A percentile compares a stretch with the other conserved stretches of the same genome.
These are phyloP conservation scores for Cynopterus brachyotis DNA, from an alignment of 2,113 vertebrate genomes.

Conservation along the genomic window DNA sequence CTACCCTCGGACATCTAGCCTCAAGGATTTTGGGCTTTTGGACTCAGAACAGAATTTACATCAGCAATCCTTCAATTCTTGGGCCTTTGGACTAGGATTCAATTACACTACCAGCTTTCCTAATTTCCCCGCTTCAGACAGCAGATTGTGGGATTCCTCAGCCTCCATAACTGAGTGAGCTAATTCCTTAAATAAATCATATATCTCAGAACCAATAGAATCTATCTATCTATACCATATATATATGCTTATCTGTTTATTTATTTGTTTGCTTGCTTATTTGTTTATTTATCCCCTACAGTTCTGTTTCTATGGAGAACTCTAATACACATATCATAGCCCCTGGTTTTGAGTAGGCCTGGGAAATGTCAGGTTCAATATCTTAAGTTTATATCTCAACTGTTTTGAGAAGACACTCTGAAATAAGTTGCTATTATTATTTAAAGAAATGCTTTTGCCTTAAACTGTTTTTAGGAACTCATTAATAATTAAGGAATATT, in stretches of 20 bases:
- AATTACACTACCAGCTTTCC: neutral
- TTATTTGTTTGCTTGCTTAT: no score
- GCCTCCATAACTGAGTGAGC: neutral
- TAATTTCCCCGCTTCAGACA: neutral
- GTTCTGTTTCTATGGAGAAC: neutral
- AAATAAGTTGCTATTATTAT: neutral
- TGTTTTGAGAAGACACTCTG: neutral
- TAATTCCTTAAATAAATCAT: neutral
- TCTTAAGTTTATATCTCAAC: neutral
- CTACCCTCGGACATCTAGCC: neutral
- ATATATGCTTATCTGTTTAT: neutral
- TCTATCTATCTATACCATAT: neutral
- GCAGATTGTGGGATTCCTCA: neutral
- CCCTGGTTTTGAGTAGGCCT: neutral
- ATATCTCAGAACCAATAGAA: no score
- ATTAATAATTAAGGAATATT: constrained; percentile 55
- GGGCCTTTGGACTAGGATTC: neutral
- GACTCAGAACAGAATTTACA: neutral
- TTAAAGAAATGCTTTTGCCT: neutral
- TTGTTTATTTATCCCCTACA: no score
- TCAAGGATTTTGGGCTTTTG: neutral
- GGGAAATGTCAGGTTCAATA: neutral
- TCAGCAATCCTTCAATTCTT: neutral
- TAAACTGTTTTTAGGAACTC: constrained; percentile 62
- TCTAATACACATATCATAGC: neutral